Evolutionary conservation across 2,888 invertebrate species (phyloP).

Genomic region (Eupithecia pulchellata): DNA sequence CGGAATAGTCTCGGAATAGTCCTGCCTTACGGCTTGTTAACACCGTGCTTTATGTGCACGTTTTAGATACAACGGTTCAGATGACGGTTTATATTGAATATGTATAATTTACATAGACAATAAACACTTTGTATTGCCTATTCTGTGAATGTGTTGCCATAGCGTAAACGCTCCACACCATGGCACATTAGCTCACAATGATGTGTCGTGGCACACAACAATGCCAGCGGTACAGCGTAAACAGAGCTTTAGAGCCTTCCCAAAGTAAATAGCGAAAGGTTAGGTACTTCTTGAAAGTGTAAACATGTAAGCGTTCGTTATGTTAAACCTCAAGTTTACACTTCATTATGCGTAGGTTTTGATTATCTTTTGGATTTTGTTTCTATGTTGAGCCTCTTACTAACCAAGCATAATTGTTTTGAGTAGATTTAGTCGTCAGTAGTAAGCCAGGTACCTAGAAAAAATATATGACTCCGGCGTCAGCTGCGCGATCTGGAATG

Average conservation of each 20-base stretch:
- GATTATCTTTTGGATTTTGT: conserved; percentile 4
- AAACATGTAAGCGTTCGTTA: conserved; percentile 11
- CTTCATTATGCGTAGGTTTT: conserved; percentile 1
- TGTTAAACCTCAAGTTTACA: conserved; percentile 12
- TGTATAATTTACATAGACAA: too few relatives aligned
- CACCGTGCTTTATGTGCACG: background rate
- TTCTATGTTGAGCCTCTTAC: background rate
- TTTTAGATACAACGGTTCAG: too few relatives aligned
- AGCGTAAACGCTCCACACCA: background rate
- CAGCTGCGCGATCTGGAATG: background rate
- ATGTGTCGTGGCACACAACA: background rate
- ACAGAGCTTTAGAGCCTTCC: conserved; percentile 8
- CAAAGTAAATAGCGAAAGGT: conserved; percentile 9
- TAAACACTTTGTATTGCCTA: too few relatives aligned
- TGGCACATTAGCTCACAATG: background rate
- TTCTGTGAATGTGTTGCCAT: background rate
- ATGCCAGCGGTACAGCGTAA: background rate
- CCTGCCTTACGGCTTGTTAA: background rate
- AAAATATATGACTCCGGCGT: background rate
- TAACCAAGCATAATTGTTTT: background rate
- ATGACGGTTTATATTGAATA: too few relatives aligned
- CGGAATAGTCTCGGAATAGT: too few relatives aligned
- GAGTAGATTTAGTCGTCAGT: background rate
- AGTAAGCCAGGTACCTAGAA: background rate
- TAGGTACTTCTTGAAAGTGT: conserved; percentile 14